Evolutionary conservation across 2,888 invertebrate species (phyloP).

Genomic region (Drosophila siamana): DNA sequence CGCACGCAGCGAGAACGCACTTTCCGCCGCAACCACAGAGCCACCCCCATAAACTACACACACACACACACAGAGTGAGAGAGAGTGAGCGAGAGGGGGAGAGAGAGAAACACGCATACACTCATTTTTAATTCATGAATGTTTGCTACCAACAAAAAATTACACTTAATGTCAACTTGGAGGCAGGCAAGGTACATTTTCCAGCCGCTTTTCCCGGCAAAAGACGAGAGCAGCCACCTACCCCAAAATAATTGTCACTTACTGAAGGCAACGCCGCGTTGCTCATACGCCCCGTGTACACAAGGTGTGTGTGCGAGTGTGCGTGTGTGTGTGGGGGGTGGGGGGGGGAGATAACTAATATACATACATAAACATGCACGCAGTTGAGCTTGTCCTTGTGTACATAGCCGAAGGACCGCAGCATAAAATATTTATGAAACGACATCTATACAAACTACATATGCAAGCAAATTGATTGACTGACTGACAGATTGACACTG

Average conservation of each 20-base stretch:
- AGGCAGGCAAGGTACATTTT: constrained; percentile 39
- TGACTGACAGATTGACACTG: constrained; percentile 20
- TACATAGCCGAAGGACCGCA: constrained; percentile 24
- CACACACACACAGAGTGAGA: background rate
- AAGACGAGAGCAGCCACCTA: constrained; percentile 32
- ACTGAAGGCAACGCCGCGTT: constrained; percentile 43
- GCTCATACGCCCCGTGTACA: constrained; percentile 23
- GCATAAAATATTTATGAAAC: constrained; percentile 66
- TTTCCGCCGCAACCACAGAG: constrained; percentile 23
- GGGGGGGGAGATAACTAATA: constrained; percentile 19
- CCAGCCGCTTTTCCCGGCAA: constrained; percentile 27
- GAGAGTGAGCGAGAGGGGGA: constrained; percentile 21
- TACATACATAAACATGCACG: constrained; percentile 4
- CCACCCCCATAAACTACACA: constrained; percentile 19
- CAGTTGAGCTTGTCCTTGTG: background rate
- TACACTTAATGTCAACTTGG: constrained; percentile 76
- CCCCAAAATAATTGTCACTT: constrained; percentile 77
- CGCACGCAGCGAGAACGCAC: constrained; percentile 69
- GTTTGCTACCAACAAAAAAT: constrained; percentile 75
- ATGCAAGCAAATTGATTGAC: constrained; percentile 66
- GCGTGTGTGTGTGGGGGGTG: background rate
- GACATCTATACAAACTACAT: constrained; percentile 44
- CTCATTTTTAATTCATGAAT: constrained; percentile 80
- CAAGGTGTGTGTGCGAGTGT: background rate
- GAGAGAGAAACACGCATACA: constrained; percentile 25